phyloP scores from a whole-genome alignment of 2,888 invertebrate genomes.

The Eupeodes latifasciatus region DNA sequence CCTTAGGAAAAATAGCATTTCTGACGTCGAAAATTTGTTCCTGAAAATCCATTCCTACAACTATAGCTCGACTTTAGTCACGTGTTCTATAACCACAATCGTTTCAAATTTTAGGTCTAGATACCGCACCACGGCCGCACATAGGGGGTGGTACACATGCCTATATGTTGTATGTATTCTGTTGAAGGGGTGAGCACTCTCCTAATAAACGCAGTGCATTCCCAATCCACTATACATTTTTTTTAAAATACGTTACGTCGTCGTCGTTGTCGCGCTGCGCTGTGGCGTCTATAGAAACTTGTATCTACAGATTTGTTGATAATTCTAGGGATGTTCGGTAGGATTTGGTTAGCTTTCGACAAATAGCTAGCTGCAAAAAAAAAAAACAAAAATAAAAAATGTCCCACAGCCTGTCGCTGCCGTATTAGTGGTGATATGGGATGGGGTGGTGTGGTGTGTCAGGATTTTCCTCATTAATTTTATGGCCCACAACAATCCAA shows the following conservation, averaged over 20 bases:
- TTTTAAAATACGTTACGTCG: background rate
- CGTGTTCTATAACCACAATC: slow-evolving; percentile 72
- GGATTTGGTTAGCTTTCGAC: slow-evolving; percentile 58
- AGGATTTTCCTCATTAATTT: slow-evolving; percentile 74
- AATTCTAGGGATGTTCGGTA: slow-evolving; percentile 50
- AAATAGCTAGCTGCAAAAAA: slow-evolving; percentile 46
- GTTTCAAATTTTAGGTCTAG: slow-evolving; percentile 65
- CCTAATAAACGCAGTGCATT: slow-evolving; percentile 30
- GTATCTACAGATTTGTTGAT: slow-evolving; percentile 48
- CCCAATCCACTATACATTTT: slow-evolving; percentile 19
- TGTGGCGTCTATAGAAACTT: background rate
- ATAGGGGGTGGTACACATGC: slow-evolving; percentile 34
- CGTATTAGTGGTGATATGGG: slow-evolving; percentile 12
- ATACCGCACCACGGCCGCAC: background rate
- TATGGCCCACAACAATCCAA: slow-evolving; percentile 69
- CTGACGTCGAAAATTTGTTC: slow-evolving; percentile 25
- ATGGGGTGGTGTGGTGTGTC: slow-evolving; percentile 37
- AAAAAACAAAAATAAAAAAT: slow-evolving; percentile 29
- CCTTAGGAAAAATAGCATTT: slow-evolving; percentile 48
- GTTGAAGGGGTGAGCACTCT: slow-evolving; percentile 61
- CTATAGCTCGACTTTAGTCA: slow-evolving; percentile 37
- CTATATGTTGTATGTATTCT: background rate
- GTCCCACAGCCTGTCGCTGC: slow-evolving; percentile 49
- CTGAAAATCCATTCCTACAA: slow-evolving; percentile 36
- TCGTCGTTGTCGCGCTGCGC: too few species aligned